Evolutionary conservation across 37 sponge, comb jelly and placozoan genomes (phyloP), one percentile per base, ranked within the genome.

Genomic region (Theonella swinhoei): DNA sequence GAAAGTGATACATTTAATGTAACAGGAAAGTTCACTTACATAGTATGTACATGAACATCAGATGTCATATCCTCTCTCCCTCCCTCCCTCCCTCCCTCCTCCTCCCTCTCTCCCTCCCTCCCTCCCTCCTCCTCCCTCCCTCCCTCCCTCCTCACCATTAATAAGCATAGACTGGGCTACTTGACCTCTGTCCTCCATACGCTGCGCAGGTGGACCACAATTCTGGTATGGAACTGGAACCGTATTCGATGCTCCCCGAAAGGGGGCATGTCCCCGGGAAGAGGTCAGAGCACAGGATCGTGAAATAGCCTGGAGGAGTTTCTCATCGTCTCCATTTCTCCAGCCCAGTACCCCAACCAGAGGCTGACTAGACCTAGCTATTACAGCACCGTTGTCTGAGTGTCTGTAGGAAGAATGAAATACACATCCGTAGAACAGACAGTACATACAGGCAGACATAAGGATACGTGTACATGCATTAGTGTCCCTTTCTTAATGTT

Each of bases 301-400:
- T 0, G 89, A 90, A 34, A 96, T 67, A 42, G 83, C 91, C 31
- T 54, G 23, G 23, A 97, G 60, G 1, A 97, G 71, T 39, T 87
- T 85, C 81, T 97, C 98, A 70, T 97, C 98, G 0, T 81, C 83
- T 4, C 39, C 38, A 68, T 77, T 88, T 28, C 96, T 36, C 91
- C 91, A 97, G 28, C 93, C 84, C 11, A 95, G 87, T 54, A 92
- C 86, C 11, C 95, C 98, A 2, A 97, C 91, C 59, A 79, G 84
- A 2, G 98, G 98, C 81, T 97, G 98, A 58, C 93, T 88, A 63
- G 83, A 87, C n/a, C 98, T 88, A 3, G 78, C 85, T 62, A 97
- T 79, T 11, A 97, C 98, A 87, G 87, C 71, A 2, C 98, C 95
- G 82, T 92, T 97, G 33, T 31, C 72, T 31, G 61, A 39, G 64